These are phyloP conservation scores for Callipepla squamata DNA, from an alignment of 2,113 vertebrate species.

Conservation along the genomic window DNA sequence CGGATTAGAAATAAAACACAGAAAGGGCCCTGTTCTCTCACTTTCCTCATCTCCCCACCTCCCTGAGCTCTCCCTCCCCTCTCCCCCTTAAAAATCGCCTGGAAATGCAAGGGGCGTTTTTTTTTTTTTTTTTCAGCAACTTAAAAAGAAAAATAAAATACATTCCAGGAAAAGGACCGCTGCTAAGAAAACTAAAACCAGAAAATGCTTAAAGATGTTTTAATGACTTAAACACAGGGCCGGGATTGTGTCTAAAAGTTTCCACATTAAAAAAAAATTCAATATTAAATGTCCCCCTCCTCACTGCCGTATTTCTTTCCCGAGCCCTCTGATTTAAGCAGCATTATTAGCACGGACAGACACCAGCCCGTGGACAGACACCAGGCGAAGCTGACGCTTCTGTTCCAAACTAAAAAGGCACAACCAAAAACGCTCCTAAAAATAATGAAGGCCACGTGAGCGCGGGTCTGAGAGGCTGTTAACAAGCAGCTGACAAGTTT, in stretches of 20 bases:
- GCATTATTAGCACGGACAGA: conserved; percentile 66
- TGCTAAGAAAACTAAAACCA: conserved; percentile 84
- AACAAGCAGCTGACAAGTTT: conserved; percentile 83
- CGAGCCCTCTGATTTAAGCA: conserved; percentile 52
- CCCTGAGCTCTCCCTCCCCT: conserved; percentile 22
- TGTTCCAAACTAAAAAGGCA: conserved; percentile 60
- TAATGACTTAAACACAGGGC: conserved; percentile 88
- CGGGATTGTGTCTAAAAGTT: conserved; percentile 84
- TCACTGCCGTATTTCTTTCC: conserved; percentile 17
- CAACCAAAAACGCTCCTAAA: not conserved
- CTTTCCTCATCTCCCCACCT: conserved; percentile 63
- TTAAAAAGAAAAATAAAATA: conserved; percentile 88
- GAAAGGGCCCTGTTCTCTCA: conserved; percentile 77
- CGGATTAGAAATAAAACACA: conserved; percentile 81
- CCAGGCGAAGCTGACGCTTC: conserved; percentile 63
- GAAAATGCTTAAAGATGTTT: conserved; percentile 87
- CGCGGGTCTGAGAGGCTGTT: conserved; percentile 62
- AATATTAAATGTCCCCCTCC: conserved; percentile 72
- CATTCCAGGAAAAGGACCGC: conserved; percentile 83
- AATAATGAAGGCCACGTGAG: conserved; percentile 32
- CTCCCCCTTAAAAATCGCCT: conserved; percentile 67
- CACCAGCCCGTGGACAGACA: conserved; percentile 23
- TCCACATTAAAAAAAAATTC: conserved; percentile 79
- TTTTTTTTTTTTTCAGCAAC: conserved; percentile 62
- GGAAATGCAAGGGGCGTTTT: conserved; percentile 67